Evolutionary conservation across 2,797 vertebrate species (phyloP).

Genomic region (Petrocephalus schoutedeni): DNA sequence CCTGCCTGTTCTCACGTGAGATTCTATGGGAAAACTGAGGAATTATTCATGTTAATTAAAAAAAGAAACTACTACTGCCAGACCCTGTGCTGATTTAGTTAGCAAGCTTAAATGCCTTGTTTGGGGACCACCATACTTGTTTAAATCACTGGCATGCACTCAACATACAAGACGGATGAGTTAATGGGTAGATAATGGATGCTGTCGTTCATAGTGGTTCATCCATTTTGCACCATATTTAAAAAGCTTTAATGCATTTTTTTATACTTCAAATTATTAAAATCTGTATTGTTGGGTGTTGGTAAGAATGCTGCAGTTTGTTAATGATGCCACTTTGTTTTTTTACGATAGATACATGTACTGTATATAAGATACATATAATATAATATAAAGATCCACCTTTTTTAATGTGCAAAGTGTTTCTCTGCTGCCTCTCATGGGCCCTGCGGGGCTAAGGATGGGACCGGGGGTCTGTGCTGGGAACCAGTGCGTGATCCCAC

Average conservation of each 20-base stretch:
- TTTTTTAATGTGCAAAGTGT: not conserved
- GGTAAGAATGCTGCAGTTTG: not conserved
- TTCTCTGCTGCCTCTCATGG: not conserved
- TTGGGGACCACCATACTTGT: conserved; percentile 33
- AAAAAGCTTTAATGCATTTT: not conserved
- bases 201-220: not conserved
- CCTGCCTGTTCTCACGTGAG: conserved; percentile 13
- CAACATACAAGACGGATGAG: conserved; percentile 2
- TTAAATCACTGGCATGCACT: conserved; percentile 14
- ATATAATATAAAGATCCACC: not conserved
- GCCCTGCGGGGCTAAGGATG: not conserved
- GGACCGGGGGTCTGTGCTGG: conserved; percentile 26
- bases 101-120: conserved; percentile 23
- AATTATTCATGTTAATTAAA: conserved; percentile 43
- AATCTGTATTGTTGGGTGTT: not conserved
- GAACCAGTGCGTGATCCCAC: conserved; percentile 30
- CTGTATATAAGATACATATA: not conserved
- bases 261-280: not conserved
- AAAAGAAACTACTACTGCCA: conserved; percentile 37
- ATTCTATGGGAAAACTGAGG: conserved; percentile 39
- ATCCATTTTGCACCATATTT: not conserved
- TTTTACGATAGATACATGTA: not conserved
- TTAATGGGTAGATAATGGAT: conserved; percentile 2
- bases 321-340: not conserved
- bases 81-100: conserved; percentile 11